Base-by-base conservation (phyloP, 2,888 invertebrate genomes). In the Pollenia labialis region DNA sequence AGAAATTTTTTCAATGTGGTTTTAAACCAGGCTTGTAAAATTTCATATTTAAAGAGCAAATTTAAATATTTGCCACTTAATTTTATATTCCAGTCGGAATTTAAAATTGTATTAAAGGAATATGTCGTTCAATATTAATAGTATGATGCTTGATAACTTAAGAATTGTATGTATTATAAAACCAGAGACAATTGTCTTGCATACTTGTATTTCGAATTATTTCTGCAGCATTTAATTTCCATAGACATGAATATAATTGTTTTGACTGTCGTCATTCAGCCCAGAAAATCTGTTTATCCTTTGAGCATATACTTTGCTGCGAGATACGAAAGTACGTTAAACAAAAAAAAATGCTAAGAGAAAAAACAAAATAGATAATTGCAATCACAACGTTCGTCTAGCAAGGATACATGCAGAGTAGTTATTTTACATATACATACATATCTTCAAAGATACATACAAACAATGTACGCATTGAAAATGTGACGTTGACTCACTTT, bases 251-350 rank as follows among this genome's bases (percentile, higher is more conserved):
- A 10, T n/a, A 69, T 40, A 50, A 52, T 69, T 40, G 32, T 40
- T 52, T 23, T 52, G 14, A 50, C 50, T 69, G 66, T 48, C 48
- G 62, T 62, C 62, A 44, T 44, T 16, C 62, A 62, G 18, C 44
- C 60, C 42, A 32, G 32, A 32, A 32, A 32, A 32, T 60, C 42
- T 4, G 40, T 62, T 11, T 42, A 62, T 42, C 58, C 58, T 32
- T 58, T 58, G 32, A 32, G 32, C 40, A 58, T 10, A 56, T 10
- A 52, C 23, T 18, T 16, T 16, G 10, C 9, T 9, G 3, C 10
- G 6, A 58, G 32, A 58, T 40, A 40, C 14, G 32, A 32, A 7
- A 56, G 56, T 32, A 32, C 4, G 11, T 23, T 23, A 56, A 23
- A 18, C 7, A 56, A 9, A 52, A 18, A 56, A 58, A 58, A 32